Evolutionary conservation across 2,888 invertebrate genomes (phyloP), one percentile per base, ranked within the genome.

Genomic region (Yponomeuta plumbellus): DNA sequence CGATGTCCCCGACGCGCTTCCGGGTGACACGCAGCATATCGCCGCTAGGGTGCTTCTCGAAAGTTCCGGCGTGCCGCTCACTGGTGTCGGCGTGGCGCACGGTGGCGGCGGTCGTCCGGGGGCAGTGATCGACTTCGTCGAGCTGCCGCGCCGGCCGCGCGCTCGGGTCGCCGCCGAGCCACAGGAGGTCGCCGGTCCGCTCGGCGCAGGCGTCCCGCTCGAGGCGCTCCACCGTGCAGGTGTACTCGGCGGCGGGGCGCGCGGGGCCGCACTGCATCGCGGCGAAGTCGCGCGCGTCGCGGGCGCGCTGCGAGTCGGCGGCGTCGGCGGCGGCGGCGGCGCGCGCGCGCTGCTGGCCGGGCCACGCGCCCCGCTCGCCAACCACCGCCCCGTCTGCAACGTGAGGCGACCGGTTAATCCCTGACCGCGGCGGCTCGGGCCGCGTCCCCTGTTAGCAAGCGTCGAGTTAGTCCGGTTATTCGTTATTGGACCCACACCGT

Each of bases 201-300:
- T 91, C 89, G 21, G 88, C 89, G 67, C 80, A 79, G 20, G 92
- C 92, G 58, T 92, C 92, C 67, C 90, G 87, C 73, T 94, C 93
- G 26, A 26, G 95, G 20, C 93, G 94, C 66, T 93, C 93, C 63
- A 94, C 91, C 74, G 93, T 92, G 74, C 94, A 93, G 26, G 85
- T 89, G 71, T 95, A 95, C 72, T 93, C 92, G 69, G 94, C 94
- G 71, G 93, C 93, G 56, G 95, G 94, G 67, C 92, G 75, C 26
- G 93, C 92, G 68, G 92, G 91, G 63, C 92, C 92, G 63, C 93
- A 91, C 70, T 92, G 92, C 4, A 34, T 1, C 8, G 1, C 34
- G 8, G 34, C 34, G 34, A 34, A 34, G 34, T 34, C 34, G 10
- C 34, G 8, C 0, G 34, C 34, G 34, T 34, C 8, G 34, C 34